phyloP scores from a whole-genome alignment of 2,113 vertebrate genomes.

The Cepphus grylle region DNA sequence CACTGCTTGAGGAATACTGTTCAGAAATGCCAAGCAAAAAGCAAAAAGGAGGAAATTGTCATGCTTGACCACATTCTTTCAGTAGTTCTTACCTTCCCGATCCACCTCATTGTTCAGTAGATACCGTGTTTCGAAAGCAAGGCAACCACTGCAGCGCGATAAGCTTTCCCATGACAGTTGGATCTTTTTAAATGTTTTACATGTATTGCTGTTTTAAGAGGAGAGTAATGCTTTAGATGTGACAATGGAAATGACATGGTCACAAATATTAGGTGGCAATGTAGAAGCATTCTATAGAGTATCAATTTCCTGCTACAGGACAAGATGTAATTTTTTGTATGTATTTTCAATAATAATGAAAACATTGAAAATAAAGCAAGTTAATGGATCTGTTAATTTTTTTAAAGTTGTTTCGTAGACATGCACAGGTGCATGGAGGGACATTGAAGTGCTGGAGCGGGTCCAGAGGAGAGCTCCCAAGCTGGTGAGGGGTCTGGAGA shows the following conservation, averaged over 20 bases:
- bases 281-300: neutral
- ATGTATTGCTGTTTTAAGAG: neutral
- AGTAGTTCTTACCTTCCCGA: neutral
- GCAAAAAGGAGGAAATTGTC: neutral
- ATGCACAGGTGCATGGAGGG: neutral
- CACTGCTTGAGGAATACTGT: neutral
- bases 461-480: no score
- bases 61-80: neutral
- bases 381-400: neutral
- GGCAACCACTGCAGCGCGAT: neutral
- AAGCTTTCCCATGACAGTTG: neutral
- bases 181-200: neutral
- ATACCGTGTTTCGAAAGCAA: neutral
- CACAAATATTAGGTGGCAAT: neutral
- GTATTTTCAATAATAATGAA: neutral
- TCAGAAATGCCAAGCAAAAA: neutral
- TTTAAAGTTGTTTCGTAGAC: neutral
- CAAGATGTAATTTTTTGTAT: neutral
- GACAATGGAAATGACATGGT: neutral
- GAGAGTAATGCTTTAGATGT: neutral
- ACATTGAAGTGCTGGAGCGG: no score
- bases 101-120: neutral
- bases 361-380: neutral
- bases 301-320: neutral
- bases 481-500: no score